phyloP scores from a whole-genome alignment of 2,888 invertebrate species.

The Polietes domitor region DNA sequence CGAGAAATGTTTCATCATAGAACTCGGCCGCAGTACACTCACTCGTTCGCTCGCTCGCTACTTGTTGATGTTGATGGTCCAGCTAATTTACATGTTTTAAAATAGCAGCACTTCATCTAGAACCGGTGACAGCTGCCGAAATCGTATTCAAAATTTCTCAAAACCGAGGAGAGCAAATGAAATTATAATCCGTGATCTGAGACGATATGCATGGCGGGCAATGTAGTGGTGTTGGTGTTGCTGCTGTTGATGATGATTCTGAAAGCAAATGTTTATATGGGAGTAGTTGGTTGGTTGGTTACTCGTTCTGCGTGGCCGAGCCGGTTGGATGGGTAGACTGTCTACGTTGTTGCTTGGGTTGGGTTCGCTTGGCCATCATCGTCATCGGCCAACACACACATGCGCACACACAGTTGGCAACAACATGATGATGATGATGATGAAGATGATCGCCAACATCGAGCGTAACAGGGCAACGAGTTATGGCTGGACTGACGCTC shows the following conservation, averaged over 20 bases:
- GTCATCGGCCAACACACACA: background rate
- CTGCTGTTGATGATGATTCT: background rate
- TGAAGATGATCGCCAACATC: background rate
- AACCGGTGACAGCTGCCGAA: background rate
- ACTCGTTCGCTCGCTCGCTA: background rate
- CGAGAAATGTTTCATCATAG: background rate
- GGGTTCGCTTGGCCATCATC: constrained; percentile 11
- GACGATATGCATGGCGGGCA: no score
- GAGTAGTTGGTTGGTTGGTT: constrained; percentile 57
- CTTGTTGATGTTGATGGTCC: background rate
- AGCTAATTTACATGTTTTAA: constrained; percentile 30
- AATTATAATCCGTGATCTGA: no score
- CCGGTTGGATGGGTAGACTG: constrained; percentile 75
- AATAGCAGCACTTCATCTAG: background rate
- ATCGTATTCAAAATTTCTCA: background rate
- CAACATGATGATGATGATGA: constrained; percentile 4
- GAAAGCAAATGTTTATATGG: constrained; percentile 47
- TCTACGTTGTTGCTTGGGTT: constrained; percentile 16
- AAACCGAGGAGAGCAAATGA: background rate
- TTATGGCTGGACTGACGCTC: constrained; percentile 23
- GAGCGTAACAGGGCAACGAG: constrained; percentile 20
- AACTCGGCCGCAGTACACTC: background rate
- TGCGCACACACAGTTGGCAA: background rate
- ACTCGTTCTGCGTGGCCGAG: constrained; percentile 70
- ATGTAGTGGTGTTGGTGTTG: background rate